Base-by-base conservation (phyloP, 2,113 vertebrate genomes). In the Sorex fumeus region DNA sequence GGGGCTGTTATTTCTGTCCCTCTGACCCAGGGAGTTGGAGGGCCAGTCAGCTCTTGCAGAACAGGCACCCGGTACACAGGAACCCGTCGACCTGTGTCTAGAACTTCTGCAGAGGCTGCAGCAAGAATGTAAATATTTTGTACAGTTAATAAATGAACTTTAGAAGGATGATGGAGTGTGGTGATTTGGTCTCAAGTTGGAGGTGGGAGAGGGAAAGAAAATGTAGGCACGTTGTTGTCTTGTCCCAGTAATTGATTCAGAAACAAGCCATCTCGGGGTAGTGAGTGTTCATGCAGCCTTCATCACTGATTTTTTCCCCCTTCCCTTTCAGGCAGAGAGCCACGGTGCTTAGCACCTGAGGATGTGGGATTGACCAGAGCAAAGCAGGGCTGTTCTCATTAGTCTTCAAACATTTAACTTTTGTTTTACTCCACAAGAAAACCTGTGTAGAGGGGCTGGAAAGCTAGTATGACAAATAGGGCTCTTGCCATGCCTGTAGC, bases 61-160 rank as follows among this genome's bases (percentile, higher is more conserved):
- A 78, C 66, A 53, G 89, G 84, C 69, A 69, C 69, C 64, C 96
- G 87, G 87, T 88, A 88, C 72, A 84, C 71, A 85, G 66, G 72
- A 96, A 85, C 77, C 15, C 27, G 36, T 84, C 62, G 79, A 93
- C 92, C n/a, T 97, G 96, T 93, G 94, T 95, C 92, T 95, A 82
- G 96, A 97, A 96, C 92, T 96, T 62, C 96, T 34, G 93, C 96
- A 96, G 96, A 96, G 95, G 86, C 96, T 97, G 90, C 94, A 94
- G 88, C 94, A 91, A 96, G 92, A 97, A 93, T 98, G 97, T 98
- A 98, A 98, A 98, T 98, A 98, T 97, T 98, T 98, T 98, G 97
- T 98, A 98, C 93, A 97, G 97, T 98, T 97, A 98, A 98, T 98
- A 98, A 98, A 98, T 97, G 97, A 12, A 66, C 28, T 84, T 85